Base-by-base conservation (phyloP, 1,140 invertebrate genomes). In the Anoplophora glabripennis region DNA sequence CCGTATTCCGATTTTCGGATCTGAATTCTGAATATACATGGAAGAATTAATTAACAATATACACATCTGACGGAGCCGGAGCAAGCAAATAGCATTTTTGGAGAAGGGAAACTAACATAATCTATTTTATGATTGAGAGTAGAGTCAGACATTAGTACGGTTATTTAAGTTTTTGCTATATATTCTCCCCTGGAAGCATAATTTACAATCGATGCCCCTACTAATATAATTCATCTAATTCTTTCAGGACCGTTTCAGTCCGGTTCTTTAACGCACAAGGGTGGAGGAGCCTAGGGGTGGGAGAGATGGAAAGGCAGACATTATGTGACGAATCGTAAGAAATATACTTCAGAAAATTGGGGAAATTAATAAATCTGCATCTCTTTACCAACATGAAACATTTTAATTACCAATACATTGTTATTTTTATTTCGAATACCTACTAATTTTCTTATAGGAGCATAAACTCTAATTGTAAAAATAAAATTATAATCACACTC, bases 151-250 rank as follows among this genome's bases (percentile, higher is more conserved):
- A 51, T 61, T 58, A 37, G 17, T 42, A 65, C 48, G 61, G 65
- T 63, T 63, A 64, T 66, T 70, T 61, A 58, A 58, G 61, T 68
- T 66, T 66, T 66, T 68, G 45, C 17, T 44, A 41, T 61, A 55
- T 52, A 56, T 60, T 52, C 44, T 58, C 46, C 56, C 53, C 37
- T 28, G 47, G 59, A 64, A 28, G 21, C 21, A 61, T 63, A 64
- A 65, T 65, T 61, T 64, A 61, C 58, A 71, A 71, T 69, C 69
- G 60, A 68, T 66, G 56, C 58, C 56, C 55, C 56, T 38, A 48
- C 54, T 54, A 56, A 56, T 40, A 64, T 66, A 66, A 66, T 69
- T 69, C 62, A 64, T 64, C 58, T 57, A 55, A 66, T 61, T 52
- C 47, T 42, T 47, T 62, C 11, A 28, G 21, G 21, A 28, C 21